Evolutionary conservation across 2,113 vertebrate genomes (phyloP).

Genomic region (Pseudonaja textilis): DNA sequence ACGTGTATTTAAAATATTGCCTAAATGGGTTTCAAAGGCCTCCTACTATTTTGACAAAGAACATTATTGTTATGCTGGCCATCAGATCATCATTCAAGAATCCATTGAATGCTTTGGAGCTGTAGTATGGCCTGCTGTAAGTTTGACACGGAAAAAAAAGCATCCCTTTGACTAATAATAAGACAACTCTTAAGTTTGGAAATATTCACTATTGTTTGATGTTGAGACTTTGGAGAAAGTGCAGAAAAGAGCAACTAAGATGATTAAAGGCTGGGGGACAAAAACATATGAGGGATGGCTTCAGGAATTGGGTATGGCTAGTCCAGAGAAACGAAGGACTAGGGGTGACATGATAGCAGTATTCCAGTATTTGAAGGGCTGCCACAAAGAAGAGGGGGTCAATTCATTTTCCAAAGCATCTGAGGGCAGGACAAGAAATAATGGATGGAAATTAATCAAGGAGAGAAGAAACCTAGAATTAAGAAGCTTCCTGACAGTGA

Average conservation of each 20-base stretch:
- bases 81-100: conserved; percentile 72
- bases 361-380: no score
- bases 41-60: conserved; percentile 73
- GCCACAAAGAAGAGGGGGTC: no score
- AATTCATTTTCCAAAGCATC: no score
- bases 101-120: conserved; percentile 75
- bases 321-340: no score
- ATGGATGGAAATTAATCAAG: no score
- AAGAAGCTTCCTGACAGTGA: neutral
- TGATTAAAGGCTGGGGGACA: no score
- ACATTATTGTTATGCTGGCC: conserved; percentile 64
- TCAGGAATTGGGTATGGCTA: no score
- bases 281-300: no score
- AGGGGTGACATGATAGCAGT: no score
- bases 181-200: neutral
- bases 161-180: conserved; percentile 1
- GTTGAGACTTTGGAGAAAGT: no score
- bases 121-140: conserved; percentile 76
- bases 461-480: neutral
- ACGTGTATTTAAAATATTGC: conserved; percentile 55
- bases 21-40: conserved; percentile 67
- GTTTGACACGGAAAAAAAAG: neutral
- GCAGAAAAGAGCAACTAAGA: no score
- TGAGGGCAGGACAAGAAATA: no score
- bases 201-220: neutral